Conservation (phyloP, 1,140 invertebrate species). For the Propsilocerus akamusi region DNA sequence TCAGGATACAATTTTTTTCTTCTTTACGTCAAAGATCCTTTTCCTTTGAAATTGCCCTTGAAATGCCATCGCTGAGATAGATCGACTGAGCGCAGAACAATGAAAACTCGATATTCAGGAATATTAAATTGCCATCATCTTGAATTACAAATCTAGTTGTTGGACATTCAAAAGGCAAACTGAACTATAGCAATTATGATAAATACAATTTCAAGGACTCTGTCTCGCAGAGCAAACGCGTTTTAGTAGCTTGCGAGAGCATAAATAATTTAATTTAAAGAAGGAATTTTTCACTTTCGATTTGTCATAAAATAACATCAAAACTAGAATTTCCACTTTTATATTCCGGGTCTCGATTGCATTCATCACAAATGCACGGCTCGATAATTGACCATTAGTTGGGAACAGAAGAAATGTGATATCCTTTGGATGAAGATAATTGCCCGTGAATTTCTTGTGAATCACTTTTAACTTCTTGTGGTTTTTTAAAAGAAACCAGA, state of each 20-base stretch:
- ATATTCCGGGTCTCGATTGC: background rate
- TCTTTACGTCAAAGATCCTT: background rate
- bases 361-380: background rate
- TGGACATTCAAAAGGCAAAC: too few relatives aligned
- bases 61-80: too few relatives aligned
- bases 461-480: background rate
- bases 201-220: too few relatives aligned
- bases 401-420: background rate
- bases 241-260: slow-evolving; percentile 1
- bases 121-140: background rate
- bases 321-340: background rate
- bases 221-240: background rate
- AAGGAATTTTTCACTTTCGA: background rate
- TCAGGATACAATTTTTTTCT: too few relatives aligned
- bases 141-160: too few relatives aligned
- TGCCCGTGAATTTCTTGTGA: background rate
- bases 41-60: background rate
- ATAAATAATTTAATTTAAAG: too few relatives aligned
- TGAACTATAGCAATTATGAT: too few relatives aligned
- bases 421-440: background rate
- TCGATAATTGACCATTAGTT: background rate
- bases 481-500: too few relatives aligned
- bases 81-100: background rate
- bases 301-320: too few relatives aligned
- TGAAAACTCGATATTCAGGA: background rate